Evolutionary conservation across 2,113 vertebrate species (phyloP).

Genomic region (Chaetodon auriga): DNA sequence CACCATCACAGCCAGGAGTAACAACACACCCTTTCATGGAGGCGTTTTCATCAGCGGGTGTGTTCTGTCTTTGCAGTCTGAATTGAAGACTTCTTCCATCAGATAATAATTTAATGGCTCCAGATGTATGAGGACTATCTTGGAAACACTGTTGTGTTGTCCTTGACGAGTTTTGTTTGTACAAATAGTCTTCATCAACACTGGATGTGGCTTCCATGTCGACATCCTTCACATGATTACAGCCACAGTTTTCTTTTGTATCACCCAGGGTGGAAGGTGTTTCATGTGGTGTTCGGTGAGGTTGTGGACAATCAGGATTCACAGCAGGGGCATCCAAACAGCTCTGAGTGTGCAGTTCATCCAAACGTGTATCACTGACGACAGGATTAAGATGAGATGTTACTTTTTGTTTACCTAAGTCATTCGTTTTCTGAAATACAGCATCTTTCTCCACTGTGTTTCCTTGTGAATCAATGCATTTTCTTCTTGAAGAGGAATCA

Average conservation of each 20-base stretch:
- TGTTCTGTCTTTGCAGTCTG: neutral
- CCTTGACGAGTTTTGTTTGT: slow-evolving; percentile 14
- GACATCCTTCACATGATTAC: neutral
- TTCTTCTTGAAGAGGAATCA: slow-evolving; percentile 16
- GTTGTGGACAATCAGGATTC: neutral
- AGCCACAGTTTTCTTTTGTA: slow-evolving; percentile 8
- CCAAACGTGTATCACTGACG: slow-evolving; percentile 6
- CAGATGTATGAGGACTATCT: neutral
- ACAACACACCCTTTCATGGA: neutral
- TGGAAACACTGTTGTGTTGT: slow-evolving; percentile 16
- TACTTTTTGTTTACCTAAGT: slow-evolving; percentile 2
- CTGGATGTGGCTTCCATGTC: neutral
- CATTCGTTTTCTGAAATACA: slow-evolving; percentile 12
- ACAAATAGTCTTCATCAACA: neutral
- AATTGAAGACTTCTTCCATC: slow-evolving; percentile 25
- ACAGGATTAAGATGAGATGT: neutral
- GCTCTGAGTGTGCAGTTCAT: slow-evolving; percentile 11
- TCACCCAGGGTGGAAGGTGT: neutral
- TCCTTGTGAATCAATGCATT: neutral
- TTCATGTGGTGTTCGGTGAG: slow-evolving; percentile 13
- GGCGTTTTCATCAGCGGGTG: neutral
- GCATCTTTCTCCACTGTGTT: neutral
- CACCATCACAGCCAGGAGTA: neutral
- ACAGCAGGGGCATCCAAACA: neutral
- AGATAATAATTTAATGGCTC: neutral